Evolutionary conservation across 1,140 invertebrate genomes (phyloP).

Genomic region (Thrips palmi): DNA sequence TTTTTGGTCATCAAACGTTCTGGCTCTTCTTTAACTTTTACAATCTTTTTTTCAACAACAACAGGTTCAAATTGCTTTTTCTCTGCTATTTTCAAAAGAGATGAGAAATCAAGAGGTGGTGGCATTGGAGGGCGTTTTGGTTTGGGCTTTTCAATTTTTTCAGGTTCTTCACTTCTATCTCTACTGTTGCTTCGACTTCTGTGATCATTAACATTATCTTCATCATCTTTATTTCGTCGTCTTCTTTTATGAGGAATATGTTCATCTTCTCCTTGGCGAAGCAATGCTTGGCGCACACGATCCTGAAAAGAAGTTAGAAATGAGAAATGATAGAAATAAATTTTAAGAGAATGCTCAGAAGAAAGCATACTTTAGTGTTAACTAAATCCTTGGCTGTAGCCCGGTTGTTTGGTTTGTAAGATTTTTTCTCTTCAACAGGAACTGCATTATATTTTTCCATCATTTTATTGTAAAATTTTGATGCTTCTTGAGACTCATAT

Average conservation of each 20-base stretch:
- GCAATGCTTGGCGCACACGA: slow-evolving; percentile 53
- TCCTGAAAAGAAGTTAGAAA: slow-evolving; percentile 20
- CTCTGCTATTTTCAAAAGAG: slow-evolving; percentile 58
- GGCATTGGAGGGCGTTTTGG: slow-evolving; percentile 31
- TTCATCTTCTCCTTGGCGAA: slow-evolving; percentile 51
- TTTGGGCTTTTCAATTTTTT: slow-evolving; percentile 24
- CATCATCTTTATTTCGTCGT: slow-evolving; percentile 28
- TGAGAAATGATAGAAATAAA: neutral
- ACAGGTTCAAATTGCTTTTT: slow-evolving; percentile 67
- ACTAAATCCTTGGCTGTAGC: slow-evolving; percentile 31
- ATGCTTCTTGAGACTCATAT: slow-evolving; percentile 64
- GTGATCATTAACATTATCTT: neutral
- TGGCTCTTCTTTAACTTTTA: slow-evolving; percentile 35
- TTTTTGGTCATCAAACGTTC: slow-evolving; percentile 60
- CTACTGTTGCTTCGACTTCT: slow-evolving; percentile 12
- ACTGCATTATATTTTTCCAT: slow-evolving; percentile 61
- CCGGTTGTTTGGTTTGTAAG: slow-evolving; percentile 22
- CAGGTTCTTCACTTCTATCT: slow-evolving; percentile 15
- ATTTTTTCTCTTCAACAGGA: slow-evolving; percentile 40
- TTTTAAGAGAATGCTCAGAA: slow-evolving; percentile 4
- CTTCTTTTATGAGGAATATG: slow-evolving; percentile 42
- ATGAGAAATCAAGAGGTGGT: slow-evolving; percentile 51
- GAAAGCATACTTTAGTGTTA: slow-evolving; percentile 31
- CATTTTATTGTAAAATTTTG: slow-evolving; percentile 61
- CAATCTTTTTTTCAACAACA: slow-evolving; percentile 32